Evolutionary conservation across 2,888 invertebrate genomes (phyloP).

Genomic region (Tinea pellionella): DNA sequence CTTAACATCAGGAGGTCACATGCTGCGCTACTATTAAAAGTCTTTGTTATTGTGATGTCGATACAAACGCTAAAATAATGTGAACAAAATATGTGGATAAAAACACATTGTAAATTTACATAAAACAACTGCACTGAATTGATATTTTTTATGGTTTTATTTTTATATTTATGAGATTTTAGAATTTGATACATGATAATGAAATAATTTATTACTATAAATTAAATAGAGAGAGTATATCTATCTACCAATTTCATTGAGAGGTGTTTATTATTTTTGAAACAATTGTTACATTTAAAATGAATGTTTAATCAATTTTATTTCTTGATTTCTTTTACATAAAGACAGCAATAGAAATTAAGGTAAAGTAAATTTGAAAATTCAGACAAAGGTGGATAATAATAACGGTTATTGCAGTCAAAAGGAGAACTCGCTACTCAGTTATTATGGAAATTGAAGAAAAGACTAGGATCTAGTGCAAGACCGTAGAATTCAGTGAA

Average conservation of each 20-base stretch:
- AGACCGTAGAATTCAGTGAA: conserved; percentile 7
- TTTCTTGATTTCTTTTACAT: too few relatives aligned
- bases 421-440: conserved; percentile 18
- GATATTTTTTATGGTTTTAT: too few relatives aligned
- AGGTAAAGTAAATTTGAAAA: not conserved
- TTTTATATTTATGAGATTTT: too few relatives aligned
- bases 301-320: not conserved
- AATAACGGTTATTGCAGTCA: conserved; percentile 5
- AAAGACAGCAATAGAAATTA: too few relatives aligned
- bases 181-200: not conserved
- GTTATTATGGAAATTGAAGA: conserved; percentile 57
- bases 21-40: too few relatives aligned
- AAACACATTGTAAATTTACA: not conserved
- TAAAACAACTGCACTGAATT: not conserved
- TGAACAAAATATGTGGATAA: too few relatives aligned
- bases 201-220: not conserved
- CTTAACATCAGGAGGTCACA: too few relatives aligned
- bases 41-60: too few relatives aligned
- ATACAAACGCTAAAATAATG: too few relatives aligned
- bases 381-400: not conserved
- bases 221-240: not conserved
- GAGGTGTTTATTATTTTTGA: not conserved
- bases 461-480: conserved; percentile 23
- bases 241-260: not conserved
- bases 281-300: not conserved